Base-by-base conservation (phyloP, 1,140 invertebrate species). In the Hirudo medicinalis region DNA sequence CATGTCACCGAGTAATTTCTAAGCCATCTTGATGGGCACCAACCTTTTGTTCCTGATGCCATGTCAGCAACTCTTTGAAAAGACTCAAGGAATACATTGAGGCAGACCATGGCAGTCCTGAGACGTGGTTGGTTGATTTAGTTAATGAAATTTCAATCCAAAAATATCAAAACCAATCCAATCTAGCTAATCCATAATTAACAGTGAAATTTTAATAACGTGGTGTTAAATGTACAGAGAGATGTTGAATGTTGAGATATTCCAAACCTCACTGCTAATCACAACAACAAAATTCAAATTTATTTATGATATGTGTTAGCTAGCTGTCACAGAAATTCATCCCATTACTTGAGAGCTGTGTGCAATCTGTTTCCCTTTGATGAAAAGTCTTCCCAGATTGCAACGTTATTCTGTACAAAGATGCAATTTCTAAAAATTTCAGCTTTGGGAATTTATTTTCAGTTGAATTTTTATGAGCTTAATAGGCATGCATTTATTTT, bases 51-150 rank as follows among this genome's bases (percentile, higher is more conserved):
- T 75, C 78, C 27, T 78, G 78, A 60, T 69, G 70, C 54, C 53
- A 71, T 71, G 70, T 97, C 93, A 71, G 92, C 93, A 75, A 97
- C 94, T 85, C 92, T 94, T 84, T 97, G 93, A 85, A 97, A 95
- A 63, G 92, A 89, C 81, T 97, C 93, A 79, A 96, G 86, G 84
- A 94, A 97, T 49, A 89, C 87, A 70, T 90, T 87, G 74, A 94
- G 90, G 29, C 91, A 90, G 72, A 90, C 85, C 76, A 95, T 87
- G 27, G 91, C 91, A 74, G 91, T 89, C 81, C 92, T 96, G 79
- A 20, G 80, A 2, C 15, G 13, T 49, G 43, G 43, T 8, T 49
- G 43, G 43, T 49, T 49, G 43, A 49, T 40, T 40, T 6, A 40
- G 40, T 11, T 6, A 49, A 49, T 17, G 43, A 49, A 11, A 49